Evolutionary conservation across 2,797 vertebrate genomes (phyloP).

Genomic region (Calcarius lapponicus): DNA sequence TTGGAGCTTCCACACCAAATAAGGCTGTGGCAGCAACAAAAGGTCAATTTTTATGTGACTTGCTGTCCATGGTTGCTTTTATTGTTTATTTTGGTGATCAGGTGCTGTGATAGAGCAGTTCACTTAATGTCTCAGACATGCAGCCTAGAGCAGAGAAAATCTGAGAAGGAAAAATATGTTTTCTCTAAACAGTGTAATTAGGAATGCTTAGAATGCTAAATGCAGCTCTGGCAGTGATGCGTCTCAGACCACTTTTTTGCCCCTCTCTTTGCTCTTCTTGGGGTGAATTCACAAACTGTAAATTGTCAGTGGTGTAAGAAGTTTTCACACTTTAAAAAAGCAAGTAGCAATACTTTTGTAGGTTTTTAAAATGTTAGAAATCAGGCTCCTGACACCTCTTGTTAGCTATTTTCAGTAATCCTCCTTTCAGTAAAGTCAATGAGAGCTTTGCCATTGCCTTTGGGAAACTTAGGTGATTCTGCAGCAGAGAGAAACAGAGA

Average conservation of each 20-base stretch:
- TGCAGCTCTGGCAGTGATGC: not conserved
- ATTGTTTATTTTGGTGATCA: slow-evolving; percentile 24
- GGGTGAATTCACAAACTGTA: not conserved
- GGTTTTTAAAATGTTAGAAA: not conserved
- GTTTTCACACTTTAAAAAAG: not conserved
- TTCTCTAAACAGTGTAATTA: not conserved
- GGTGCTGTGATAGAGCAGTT: slow-evolving; percentile 27
- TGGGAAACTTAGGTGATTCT: not conserved
- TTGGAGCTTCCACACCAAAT: slow-evolving; percentile 46
- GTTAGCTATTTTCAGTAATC: not conserved
- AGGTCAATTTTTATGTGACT: slow-evolving; percentile 31
- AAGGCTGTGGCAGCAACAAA: slow-evolving; percentile 20
- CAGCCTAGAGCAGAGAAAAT: not conserved
- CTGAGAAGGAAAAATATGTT: not conserved
- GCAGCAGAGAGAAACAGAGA: not conserved
- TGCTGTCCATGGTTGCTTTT: not conserved
- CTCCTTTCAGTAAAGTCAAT: not conserved
- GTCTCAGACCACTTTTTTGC: not conserved
- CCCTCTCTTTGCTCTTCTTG: not conserved
- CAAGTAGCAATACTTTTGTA: not conserved
- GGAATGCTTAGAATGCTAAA: not conserved
- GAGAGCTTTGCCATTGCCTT: not conserved
- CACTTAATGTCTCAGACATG: not conserved
- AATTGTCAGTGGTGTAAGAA: not conserved
- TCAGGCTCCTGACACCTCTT: not conserved